phyloP scores from a whole-genome alignment of 1,140 invertebrate genomes.

The Heliconius eleuchia region DNA sequence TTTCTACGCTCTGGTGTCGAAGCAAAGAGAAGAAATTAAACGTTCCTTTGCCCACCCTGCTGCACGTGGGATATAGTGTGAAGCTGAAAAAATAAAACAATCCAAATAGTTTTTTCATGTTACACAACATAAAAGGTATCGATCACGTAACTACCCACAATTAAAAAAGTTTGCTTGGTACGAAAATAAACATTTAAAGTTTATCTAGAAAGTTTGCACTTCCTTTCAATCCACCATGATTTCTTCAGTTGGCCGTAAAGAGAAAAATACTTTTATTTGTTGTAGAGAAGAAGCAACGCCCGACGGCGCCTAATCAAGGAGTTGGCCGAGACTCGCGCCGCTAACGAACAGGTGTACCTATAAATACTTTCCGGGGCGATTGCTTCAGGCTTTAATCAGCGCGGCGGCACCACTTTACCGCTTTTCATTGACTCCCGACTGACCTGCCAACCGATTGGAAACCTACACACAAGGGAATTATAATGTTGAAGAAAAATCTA shows the following conservation, averaged over 20 bases:
- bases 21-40: too few relatives aligned
- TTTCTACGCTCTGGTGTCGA: too few relatives aligned
- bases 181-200: conserved; percentile 29
- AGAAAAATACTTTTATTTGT: conserved; percentile 77
- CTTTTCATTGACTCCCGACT: conserved; percentile 77
- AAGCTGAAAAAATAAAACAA: neutral
- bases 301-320: conserved; percentile 79
- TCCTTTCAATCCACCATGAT: conserved; percentile 42
- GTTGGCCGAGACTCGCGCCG: conserved; percentile 73
- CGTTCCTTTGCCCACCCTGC: too few relatives aligned
- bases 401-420: conserved; percentile 76
- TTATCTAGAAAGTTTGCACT: conserved; percentile 33
- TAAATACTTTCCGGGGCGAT: conserved; percentile 80
- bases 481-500: conserved; percentile 67
- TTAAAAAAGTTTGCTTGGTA: conserved; percentile 11
- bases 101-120: neutral
- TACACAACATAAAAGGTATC: conserved; percentile 11
- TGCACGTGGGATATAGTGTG: too few relatives aligned
- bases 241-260: conserved; percentile 63
- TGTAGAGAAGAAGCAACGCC: conserved; percentile 69
- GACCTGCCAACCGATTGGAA: conserved; percentile 76
- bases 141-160: conserved; percentile 14
- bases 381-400: conserved; percentile 80
- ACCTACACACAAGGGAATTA: conserved; percentile 69
- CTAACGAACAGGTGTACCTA: conserved; percentile 81